Base-by-base conservation (phyloP, 1,140 invertebrate species). In the Chironomus striatipennis region DNA sequence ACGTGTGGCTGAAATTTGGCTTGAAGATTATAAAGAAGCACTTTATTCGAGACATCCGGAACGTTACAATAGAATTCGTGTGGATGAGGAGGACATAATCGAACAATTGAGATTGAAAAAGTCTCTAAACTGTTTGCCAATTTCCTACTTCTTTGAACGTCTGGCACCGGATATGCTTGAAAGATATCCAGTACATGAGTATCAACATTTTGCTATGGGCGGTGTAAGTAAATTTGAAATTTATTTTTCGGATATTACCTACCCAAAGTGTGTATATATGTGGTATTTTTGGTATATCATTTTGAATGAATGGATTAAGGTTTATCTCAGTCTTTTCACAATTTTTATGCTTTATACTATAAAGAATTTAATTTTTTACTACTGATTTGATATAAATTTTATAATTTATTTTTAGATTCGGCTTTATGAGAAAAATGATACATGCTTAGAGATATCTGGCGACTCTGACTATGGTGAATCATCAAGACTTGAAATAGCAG, bases 1-100 rank as follows among this genome's bases (percentile, higher is more conserved):
- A 83, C 84, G 93, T 57, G 87, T 93, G 7, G 93, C 91, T 1
- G 90, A 94, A 79, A 91, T 95, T 2, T 96, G 94, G 94, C 94
- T 96, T 92, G 93, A 94, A 79, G 91, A 93, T 75, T 94, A 93
- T 77, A 89, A 89, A 17, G 84, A 94, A 73, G 90, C 89, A 77
- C 80, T 94, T 10, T 94, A 94, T 79, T 83, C 84, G 7, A 83
- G 88, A 6, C 80, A 87, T 57, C 89, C 90, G 0, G 85, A 88
- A 57, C 89, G 90, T 75, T 81, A 81, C 34, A 82, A 85, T 10
- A 81, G 82, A 0, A 81, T 91, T 9, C 83, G 90, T 81, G 84
- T 86, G 7, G 93, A 93, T 3, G 88, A 95, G 7, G 93, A 93
- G 2, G 88, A 95, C 80, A 77, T 95, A 1, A 85, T 83, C 0